Base-by-base conservation (phyloP, 1,140 invertebrate species). In the Acarapis woodi region DNA sequence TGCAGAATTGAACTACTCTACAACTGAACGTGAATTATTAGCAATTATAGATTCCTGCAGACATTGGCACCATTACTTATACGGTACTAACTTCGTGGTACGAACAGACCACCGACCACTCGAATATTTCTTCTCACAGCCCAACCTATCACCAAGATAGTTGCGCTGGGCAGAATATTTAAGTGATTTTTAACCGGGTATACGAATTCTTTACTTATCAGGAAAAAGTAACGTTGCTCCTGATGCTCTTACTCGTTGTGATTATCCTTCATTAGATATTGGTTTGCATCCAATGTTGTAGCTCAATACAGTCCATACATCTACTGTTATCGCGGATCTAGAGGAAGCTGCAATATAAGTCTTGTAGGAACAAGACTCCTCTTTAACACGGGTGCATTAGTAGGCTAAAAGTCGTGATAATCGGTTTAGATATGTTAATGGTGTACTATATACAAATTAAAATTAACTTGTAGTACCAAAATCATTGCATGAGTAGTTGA, bases 11-110 rank as follows among this genome's bases (percentile, higher is more conserved):
- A 58, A 58, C 10, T 66, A 65, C 44, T 48, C 50, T n/a, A 55
- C 62, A 38, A 47, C 62, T 5, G 60, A 68, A 23, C 58, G 57
- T 44, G 64, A 68, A 48, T 59, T 51, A 0, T 47, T 60, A 12
- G 51, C 54, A 3, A 53, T 65, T 23, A 40, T 62, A 30, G 60
- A 51, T 48, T 56, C 53, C 12, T 41, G 60, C 33, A 45, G 49
- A 52, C 44, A 56, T 40, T 64, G 63, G 44, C 56, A 63, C 39
- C 44, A 63, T 30, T 65, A 60, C 41, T 35, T 62, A 9, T 58
- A 50, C 43, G 58, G 55, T 5, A 34, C 49, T 5, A 38, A 48
- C 9, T 58, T 63, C 37, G 45, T 42, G 3, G 44, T 62, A 14
- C 30, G 51, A 16, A 62, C 59, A 4, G 61, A 64, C 43, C 55